Evolutionary conservation across 2,113 vertebrate species (phyloP).

Genomic region (Microtus montanus): DNA sequence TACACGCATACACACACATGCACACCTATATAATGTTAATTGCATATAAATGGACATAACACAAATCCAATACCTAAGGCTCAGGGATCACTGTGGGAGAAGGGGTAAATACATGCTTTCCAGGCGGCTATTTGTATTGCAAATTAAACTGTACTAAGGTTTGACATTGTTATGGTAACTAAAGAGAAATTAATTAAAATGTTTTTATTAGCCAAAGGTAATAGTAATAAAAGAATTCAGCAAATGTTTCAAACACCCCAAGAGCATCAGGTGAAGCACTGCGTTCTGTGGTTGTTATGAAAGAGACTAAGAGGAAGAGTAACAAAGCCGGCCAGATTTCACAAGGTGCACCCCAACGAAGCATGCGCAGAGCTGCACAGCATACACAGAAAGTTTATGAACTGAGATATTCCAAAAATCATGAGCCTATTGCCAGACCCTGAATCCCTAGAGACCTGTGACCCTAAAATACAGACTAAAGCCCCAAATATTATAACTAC

Average conservation of each 20-base stretch:
- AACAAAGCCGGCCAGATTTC: neutral
- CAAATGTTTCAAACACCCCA: constrained; percentile 21
- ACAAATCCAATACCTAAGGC: neutral
- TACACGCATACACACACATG: neutral
- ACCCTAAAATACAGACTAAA: neutral
- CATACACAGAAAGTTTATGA: neutral
- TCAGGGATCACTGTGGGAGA: neutral
- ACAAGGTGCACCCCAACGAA: constrained; percentile 11
- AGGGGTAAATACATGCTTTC: no score
- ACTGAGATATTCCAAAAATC: constrained; percentile 38
- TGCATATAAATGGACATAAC: neutral
- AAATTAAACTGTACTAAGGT: neutral
- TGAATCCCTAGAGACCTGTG: constrained; percentile 11
- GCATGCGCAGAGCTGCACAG: neutral
- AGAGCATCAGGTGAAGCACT: neutral
- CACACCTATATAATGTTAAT: neutral
- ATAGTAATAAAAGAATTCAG: neutral
- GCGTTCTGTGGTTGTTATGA: neutral
- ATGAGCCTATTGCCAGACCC: neutral
- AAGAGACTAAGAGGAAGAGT: constrained; percentile 2
- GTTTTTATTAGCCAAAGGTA: neutral
- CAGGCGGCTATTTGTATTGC: neutral
- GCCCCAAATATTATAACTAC: neutral
- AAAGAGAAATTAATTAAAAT: neutral
- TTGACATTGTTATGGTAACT: neutral